Percentiles rank a stretch among this genome's conserved stretches.
Conservation (phyloP, 92 coral and sea anemone genomes). For the Porites cylindrica region DNA sequence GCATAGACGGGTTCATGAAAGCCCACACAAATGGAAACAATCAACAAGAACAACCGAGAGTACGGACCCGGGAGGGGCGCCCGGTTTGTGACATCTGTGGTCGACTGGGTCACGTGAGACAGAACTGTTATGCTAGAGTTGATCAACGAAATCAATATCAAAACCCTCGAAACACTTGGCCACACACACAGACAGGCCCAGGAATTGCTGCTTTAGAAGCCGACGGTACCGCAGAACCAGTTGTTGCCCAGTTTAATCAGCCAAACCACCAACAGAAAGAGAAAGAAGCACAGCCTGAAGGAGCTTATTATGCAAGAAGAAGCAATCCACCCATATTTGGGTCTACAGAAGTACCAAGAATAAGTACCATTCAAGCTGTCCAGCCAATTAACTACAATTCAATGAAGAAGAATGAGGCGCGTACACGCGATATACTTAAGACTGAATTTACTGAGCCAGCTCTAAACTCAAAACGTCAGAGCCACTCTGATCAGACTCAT, state of each 20-base stretch:
- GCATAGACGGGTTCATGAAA: not conserved
- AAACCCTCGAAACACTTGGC: not conserved
- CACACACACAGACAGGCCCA: not conserved
- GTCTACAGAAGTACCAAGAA: not conserved
- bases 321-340: not conserved
- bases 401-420: not conserved
- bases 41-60: not conserved
- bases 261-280: not conserved
- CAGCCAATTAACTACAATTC: not conserved
- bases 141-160: not conserved
- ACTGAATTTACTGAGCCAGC: too few species aligned
- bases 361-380: not conserved
- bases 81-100: constrained; percentile 1
- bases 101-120: not conserved
- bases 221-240: not conserved
- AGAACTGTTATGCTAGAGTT: not conserved
- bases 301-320: not conserved
- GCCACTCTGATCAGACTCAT: too few species aligned
- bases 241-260: not conserved
- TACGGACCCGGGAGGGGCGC: not conserved
- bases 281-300: not conserved
- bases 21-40: not conserved
- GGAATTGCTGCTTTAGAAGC: not conserved
- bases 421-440: not conserved
- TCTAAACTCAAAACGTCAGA: too few species aligned